Evolutionary conservation across 1,140 invertebrate species (phyloP), one percentile per base, ranked within the genome.

Genomic region (Leptinotarsa texana): DNA sequence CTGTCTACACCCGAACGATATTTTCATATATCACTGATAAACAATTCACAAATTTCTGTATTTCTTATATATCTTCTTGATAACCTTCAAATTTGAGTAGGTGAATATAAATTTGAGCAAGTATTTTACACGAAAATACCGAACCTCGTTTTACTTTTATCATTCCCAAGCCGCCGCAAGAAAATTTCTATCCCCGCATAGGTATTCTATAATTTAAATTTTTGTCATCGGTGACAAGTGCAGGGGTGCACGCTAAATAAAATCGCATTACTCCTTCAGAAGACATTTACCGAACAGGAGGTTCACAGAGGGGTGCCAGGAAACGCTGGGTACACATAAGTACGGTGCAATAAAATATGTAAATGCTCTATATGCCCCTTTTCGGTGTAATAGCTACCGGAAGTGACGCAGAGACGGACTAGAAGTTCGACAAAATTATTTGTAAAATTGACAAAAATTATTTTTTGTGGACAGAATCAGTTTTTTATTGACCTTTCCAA

Each of bases 331-430:
- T 73, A 74, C 74, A 77, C 78, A 74, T 72, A 75, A 75, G 72
- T 79, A 75, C 77, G 74, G 62, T 76, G 77, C 63, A 80, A 80
- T 80, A 78, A 80, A 80, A 78, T 80, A 80, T 80, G 78, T 76
- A 80, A 80, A 80, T 80, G 76, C 74, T 48, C 76, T 75, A 78
- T 76, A 76, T 76, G 74, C 70, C 73, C 78, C 75, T 78, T 76
- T 70, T 68, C 74, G 76, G 67, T 79, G 66, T 69, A 77, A 77
- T 77, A 75, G 75, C 75, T 79, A 77, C 75, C 75, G 49, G 69
- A 22, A n/a, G 21, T 62, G 22, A 33, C 51, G 4, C 51, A 57
- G 51, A 57, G 51, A 57, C 51, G 51, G 51, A 57, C 13, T 57
- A 18, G 51, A 6, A 57, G 15, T 42, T 11, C 8, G 8, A 42